phyloP scores from a whole-genome alignment of 1,140 invertebrate species.

The Orussus abietinus region DNA sequence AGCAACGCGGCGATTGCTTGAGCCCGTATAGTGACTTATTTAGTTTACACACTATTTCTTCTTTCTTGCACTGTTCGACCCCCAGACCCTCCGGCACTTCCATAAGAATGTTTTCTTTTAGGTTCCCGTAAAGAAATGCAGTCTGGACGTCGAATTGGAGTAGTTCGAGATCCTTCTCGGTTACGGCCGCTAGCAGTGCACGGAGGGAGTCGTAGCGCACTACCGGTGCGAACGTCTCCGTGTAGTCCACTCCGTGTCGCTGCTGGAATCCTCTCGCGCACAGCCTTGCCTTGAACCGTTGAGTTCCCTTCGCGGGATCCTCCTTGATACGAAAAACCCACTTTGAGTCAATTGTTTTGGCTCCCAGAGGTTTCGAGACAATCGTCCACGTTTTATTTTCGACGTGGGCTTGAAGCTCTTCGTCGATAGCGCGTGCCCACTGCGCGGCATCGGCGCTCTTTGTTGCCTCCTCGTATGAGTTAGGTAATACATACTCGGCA shows the following conservation, averaged over 20 bases:
- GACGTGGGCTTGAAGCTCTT: constrained; percentile 21
- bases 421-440: constrained; percentile 22
- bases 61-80: constrained; percentile 9
- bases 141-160: constrained; percentile 24
- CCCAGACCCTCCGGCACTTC: constrained; percentile 32
- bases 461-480: constrained; percentile 18
- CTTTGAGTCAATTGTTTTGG: constrained; percentile 34
- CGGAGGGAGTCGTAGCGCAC: constrained; percentile 30
- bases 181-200: constrained; percentile 27
- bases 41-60: constrained; percentile 32
- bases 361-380: constrained; percentile 11
- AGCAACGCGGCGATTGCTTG: constrained; percentile 43
- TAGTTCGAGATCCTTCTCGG: constrained; percentile 20
- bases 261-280: constrained; percentile 36
- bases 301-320: constrained; percentile 20
- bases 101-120: constrained; percentile 23
- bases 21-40: constrained; percentile 42
- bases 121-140: constrained; percentile 19
- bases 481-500: constrained; percentile 7
- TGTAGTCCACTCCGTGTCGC: constrained; percentile 30
- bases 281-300: constrained; percentile 41
- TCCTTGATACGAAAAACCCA: constrained; percentile 42
- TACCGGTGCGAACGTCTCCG: constrained; percentile 32
- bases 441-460: constrained; percentile 7
- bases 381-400: constrained; percentile 26